These are phyloP conservation scores for Holacanthus passer DNA, from an alignment of 2,113 vertebrate genomes.

Conservation along the genomic window DNA sequence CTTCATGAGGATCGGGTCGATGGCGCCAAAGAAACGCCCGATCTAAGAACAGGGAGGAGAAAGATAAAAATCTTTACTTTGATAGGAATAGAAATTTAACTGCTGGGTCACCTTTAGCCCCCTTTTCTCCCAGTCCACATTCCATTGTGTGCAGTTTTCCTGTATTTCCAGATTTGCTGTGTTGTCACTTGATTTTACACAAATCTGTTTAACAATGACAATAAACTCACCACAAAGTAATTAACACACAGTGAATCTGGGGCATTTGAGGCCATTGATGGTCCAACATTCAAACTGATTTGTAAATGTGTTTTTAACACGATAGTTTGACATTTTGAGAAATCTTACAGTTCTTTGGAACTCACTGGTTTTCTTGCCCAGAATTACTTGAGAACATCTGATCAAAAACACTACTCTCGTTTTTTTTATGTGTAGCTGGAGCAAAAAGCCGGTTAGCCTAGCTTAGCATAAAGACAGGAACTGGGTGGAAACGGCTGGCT, in stretches of 20 bases:
- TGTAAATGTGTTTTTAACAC: not conserved
- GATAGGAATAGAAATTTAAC: too few species aligned
- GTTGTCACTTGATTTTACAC: not conserved
- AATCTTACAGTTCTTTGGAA: too few species aligned
- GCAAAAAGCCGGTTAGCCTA: too few species aligned
- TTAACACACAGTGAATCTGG: not conserved
- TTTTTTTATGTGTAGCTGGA: too few species aligned
- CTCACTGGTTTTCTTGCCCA: too few species aligned
- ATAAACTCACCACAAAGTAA: not conserved
- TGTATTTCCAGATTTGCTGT: not conserved
- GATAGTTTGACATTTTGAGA: not conserved
- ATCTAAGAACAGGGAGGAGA: conserved; percentile 69
- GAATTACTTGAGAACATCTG: too few species aligned
- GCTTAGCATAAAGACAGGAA: too few species aligned
- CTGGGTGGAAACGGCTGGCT: too few species aligned
- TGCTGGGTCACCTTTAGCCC: not conserved
- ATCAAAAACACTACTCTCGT: too few species aligned
- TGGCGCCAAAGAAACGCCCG: conserved; percentile 91
- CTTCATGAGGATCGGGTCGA: conserved; percentile 93
- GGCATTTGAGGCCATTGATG: not conserved
- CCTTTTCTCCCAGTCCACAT: too few species aligned
- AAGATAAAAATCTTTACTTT: not conserved
- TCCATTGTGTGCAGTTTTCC: too few species aligned
- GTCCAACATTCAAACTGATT: not conserved
- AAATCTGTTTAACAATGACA: not conserved